phyloP scores from a whole-genome alignment of 2,888 invertebrate species.

The Diabrotica balteata region DNA sequence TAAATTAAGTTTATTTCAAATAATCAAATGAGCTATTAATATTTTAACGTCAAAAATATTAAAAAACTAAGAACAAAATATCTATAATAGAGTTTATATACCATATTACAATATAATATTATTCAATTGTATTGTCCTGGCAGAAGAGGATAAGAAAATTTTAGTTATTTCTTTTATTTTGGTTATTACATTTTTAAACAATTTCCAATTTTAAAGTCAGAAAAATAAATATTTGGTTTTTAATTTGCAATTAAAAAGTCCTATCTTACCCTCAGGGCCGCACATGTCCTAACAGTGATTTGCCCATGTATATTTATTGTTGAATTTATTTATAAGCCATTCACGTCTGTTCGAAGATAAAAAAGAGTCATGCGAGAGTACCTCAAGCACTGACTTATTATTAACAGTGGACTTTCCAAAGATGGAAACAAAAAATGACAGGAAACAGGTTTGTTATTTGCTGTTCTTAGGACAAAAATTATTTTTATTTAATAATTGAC shows the following conservation, averaged over 20 bases:
- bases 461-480: constrained; percentile 15
- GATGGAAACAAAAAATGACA: constrained; percentile 18
- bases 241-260: neutral
- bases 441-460: constrained; percentile 14
- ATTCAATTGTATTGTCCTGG: constrained; percentile 5
- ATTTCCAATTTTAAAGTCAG: no score
- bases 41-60: no score
- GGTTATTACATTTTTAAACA: neutral
- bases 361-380: constrained; percentile 11
- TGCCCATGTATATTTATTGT: constrained; percentile 25
- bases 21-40: no score
- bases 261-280: neutral
- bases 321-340: constrained; percentile 18
- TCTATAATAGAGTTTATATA: no score
- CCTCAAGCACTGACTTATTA: constrained; percentile 12
- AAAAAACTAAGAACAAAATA: no score
- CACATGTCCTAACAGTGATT: constrained; percentile 16
- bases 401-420: constrained; percentile 18
- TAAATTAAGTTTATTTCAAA: no score
- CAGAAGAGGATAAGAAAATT: neutral
- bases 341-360: constrained; percentile 15
- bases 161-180: neutral
- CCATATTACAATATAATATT: no score
- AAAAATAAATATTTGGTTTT: neutral
- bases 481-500: constrained; percentile 14